Base-by-base conservation (phyloP, 2,797 vertebrate species). In the Echiichthys vipera region DNA sequence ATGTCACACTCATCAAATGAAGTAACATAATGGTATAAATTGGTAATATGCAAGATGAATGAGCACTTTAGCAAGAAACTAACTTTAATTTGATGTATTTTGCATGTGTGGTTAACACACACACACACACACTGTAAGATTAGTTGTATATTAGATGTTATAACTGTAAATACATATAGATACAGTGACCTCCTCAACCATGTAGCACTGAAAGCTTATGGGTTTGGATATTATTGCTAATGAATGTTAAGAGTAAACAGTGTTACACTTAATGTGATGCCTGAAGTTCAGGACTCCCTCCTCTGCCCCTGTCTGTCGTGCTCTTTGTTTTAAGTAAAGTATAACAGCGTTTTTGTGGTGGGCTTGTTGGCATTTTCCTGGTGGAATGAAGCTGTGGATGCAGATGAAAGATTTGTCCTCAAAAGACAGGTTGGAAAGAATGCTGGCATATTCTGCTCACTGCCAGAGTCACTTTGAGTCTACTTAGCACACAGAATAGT, bases 171-270 rank as follows among this genome's bases (percentile, higher is more conserved):
- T 45, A 61, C 10, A 56, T 25, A 36, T 47, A 36, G 34, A 56
- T 14, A 3, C 30, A 29, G 13, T 22, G 27, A 49, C 14, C 57
- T 30, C 40, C 20, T 32, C 9, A 37, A 7, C 22, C 22, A 5
- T 18, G 13, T 17, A 69, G 58, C 30, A 66, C 57, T 55, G 54
- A 63, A 40, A 67, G 54, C 17, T 1, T 80, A 42, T 8, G 61
- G 20, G 39, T 82, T 61, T 72, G 22, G 49, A 36, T 64, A 30
- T 70, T 46, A 55, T 40, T 43, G 12, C n/a, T 43, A 32, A 40
- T 61, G 20, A 49, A 78, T 47, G 4, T 68, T 74, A 30, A 54
- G 40, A 56, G 25, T 62, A 75, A 87, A 73, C 77, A 82, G 79
- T 84, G 81, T 88, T 82, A 39, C 71, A 40, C 62, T n/a, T 11